Evolutionary conservation across 2,888 invertebrate species (phyloP).

Genomic region (Bombyx huttoni): DNA sequence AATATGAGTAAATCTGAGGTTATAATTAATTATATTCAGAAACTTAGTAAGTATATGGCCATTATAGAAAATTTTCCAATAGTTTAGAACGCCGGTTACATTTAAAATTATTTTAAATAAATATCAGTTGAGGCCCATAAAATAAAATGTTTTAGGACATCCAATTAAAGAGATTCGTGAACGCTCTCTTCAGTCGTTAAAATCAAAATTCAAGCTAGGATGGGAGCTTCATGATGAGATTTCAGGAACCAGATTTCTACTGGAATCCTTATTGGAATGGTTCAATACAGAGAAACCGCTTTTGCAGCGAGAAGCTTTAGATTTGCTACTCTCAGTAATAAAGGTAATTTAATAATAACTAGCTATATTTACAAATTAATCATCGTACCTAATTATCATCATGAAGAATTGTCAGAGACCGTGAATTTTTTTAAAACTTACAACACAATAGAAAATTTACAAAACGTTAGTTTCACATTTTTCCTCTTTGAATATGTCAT

Average conservation of each 20-base stretch:
- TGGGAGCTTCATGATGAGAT: slow-evolving; percentile 75
- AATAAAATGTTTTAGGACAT: slow-evolving; percentile 39
- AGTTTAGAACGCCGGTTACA: no score
- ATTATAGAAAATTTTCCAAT: no score
- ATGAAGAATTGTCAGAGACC: no score
- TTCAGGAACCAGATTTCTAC: slow-evolving; percentile 69
- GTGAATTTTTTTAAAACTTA: no score
- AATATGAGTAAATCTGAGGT: no score
- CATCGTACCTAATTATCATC: no score
- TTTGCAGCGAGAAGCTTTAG: slow-evolving; percentile 70
- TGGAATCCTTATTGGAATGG: slow-evolving; percentile 75
- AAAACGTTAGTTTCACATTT: no score
- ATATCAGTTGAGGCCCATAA: no score
- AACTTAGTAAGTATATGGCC: no score
- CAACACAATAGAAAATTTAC: no score
- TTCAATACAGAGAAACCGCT: slow-evolving; percentile 68
- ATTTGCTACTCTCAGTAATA: slow-evolving; percentile 66
- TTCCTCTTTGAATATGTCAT: background rate
- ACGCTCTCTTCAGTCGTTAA: slow-evolving; percentile 63
- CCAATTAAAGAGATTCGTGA: slow-evolving; percentile 71
- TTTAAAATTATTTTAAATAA: no score
- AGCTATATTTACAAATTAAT: background rate
- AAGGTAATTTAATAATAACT: slow-evolving; percentile 47
- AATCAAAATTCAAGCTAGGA: slow-evolving; percentile 76
- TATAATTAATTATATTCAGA: no score